Evolutionary conservation across 2,797 vertebrate genomes (phyloP).

Genomic region (Pteronotus mesoamericanus): DNA sequence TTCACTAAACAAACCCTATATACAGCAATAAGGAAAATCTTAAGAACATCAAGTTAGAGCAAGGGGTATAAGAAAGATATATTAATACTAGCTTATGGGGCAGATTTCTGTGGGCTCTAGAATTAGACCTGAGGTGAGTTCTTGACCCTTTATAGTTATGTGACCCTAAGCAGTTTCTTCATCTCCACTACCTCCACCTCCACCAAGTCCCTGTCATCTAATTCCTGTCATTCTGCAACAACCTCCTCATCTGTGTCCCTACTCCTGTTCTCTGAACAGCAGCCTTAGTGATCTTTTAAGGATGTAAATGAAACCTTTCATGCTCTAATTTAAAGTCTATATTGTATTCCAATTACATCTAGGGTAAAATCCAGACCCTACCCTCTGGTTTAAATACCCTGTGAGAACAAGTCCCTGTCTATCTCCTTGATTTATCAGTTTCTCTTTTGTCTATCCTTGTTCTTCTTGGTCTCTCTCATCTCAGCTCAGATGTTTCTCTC

Average conservation of each 20-base stretch:
- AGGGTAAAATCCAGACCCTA: not conserved
- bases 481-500: not conserved
- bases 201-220: not conserved
- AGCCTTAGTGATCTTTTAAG: not conserved
- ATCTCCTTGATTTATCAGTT: not conserved
- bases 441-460: not conserved
- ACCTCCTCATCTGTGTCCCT: not conserved
- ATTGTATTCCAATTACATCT: not conserved
- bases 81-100: not conserved
- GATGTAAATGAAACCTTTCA: not conserved
- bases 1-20: constrained; percentile 3
- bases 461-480: not conserved
- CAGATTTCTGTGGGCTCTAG: not conserved
- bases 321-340: not conserved
- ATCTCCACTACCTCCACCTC: not conserved
- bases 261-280: not conserved
- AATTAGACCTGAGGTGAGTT: not conserved
- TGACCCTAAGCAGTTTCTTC: not conserved
- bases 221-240: not conserved
- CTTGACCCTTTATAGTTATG: not conserved
- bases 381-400: not conserved
- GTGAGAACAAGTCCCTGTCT: not conserved
- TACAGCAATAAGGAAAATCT: not conserved
- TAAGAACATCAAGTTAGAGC: not conserved
- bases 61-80: not conserved